phyloP scores from a whole-genome alignment of 2,113 vertebrate species.

The Casuarius casuarius region DNA sequence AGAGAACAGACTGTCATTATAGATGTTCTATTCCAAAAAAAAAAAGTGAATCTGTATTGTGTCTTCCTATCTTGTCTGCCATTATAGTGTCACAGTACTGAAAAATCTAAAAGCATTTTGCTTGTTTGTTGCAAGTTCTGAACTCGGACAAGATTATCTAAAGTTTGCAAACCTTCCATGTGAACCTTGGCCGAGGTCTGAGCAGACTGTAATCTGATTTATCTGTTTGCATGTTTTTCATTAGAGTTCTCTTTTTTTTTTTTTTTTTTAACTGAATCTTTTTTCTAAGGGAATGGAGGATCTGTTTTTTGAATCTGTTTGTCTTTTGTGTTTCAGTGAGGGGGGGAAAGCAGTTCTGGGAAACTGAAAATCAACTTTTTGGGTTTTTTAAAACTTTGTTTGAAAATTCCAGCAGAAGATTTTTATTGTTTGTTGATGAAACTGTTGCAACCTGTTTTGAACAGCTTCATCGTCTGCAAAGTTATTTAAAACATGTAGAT shows the following conservation, averaged over 20 bases:
- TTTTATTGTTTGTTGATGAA: not conserved
- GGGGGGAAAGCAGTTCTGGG: not conserved
- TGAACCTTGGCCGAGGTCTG: slow-evolving; percentile 10
- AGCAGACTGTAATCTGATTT: slow-evolving; percentile 1
- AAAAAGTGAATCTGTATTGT: not conserved
- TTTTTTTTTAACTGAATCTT: not conserved
- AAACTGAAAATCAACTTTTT: not conserved
- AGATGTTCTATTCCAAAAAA: not conserved
- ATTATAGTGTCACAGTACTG: not conserved
- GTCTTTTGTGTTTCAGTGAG: not conserved
- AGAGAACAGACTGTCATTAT: not conserved
- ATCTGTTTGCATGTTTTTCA: slow-evolving; percentile 22
- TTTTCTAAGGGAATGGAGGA: not conserved
- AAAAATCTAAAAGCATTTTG: not conserved
- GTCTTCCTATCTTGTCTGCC: not conserved
- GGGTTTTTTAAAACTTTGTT: not conserved
- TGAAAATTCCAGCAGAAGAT: not conserved
- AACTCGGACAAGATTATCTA: not conserved
- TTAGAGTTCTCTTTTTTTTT: slow-evolving; percentile 9
- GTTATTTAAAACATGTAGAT: not conserved
- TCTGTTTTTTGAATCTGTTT: not conserved
- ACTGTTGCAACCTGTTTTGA: not conserved
- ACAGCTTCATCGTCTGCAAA: not conserved
- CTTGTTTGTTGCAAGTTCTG: not conserved
- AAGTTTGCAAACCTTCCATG: not conserved